phyloP scores from a whole-genome alignment of 1,140 invertebrate species.

The Drosophila virilis region DNA sequence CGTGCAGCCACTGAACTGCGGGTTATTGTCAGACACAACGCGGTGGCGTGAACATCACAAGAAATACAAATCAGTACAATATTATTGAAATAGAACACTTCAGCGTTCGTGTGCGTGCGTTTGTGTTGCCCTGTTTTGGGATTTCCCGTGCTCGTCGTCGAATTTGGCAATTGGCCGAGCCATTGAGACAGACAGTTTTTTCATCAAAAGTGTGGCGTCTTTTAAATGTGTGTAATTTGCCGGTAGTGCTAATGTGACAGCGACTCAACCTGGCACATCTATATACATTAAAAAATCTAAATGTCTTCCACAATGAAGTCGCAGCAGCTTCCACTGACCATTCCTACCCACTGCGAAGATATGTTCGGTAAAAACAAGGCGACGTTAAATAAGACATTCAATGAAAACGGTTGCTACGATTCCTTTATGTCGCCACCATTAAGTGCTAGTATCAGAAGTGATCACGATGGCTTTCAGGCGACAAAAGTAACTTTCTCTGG shows the following conservation, averaged over 20 bases:
- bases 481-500: background rate
- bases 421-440: constrained; percentile 74
- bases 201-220: constrained; percentile 13
- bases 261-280: constrained; percentile 13
- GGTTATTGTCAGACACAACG: constrained; percentile 77
- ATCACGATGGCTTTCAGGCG: constrained; percentile 45
- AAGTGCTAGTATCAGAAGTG: constrained; percentile 52
- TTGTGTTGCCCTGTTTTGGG: constrained; percentile 54
- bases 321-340: constrained; percentile 50
- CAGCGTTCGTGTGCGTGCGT: constrained; percentile 10
- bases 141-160: constrained; percentile 72
- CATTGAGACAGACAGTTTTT: constrained; percentile 24
- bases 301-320: constrained; percentile 72
- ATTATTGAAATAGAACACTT: constrained; percentile 44
- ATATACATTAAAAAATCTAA: constrained; percentile 22
- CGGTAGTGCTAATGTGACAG: constrained; percentile 72
- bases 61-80: constrained; percentile 21
- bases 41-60: constrained; percentile 76
- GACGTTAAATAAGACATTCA: constrained; percentile 41
- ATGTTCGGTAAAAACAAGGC: constrained; percentile 46
- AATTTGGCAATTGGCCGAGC: constrained; percentile 73
- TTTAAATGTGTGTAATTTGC: constrained; percentile 40
- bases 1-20: constrained; percentile 59
- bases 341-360: constrained; percentile 49
- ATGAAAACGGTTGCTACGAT: constrained; percentile 50